These are phyloP conservation scores for Seriola quinqueradiata DNA, from an alignment of 2,113 vertebrate genomes.

Conservation along the genomic window DNA sequence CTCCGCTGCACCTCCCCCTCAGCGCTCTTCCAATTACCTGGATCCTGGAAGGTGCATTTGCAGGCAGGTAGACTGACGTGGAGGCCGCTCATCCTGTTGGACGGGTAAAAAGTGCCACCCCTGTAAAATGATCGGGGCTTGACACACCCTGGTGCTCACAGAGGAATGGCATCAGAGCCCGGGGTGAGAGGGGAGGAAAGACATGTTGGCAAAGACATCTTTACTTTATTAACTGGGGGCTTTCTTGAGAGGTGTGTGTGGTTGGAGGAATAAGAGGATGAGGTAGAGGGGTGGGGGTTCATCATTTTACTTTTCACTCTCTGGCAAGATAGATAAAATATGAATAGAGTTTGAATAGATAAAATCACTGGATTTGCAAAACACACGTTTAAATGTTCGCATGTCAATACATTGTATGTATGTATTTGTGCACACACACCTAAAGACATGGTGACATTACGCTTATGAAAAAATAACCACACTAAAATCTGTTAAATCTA, in stretches of 20 bases:
- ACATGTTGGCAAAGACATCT: constrained; percentile 20
- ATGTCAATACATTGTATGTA: neutral
- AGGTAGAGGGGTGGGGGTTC: neutral
- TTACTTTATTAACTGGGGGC: constrained; percentile 19
- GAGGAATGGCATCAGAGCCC: constrained; percentile 41
- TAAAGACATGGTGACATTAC: too few relatives aligned
- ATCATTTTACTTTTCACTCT: neutral
- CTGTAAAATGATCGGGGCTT: constrained; percentile 59
- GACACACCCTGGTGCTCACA: constrained; percentile 71
- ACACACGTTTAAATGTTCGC: neutral
- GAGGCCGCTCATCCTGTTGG: constrained; percentile 62
- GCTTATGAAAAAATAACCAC: neutral
- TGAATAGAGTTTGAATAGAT: neutral
- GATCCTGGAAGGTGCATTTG: constrained; percentile 29
- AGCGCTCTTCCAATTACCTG: constrained; percentile 53
- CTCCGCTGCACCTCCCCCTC: constrained; percentile 43
- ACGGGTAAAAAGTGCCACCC: constrained; percentile 64
- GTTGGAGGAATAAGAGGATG: neutral
- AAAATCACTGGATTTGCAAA: neutral
- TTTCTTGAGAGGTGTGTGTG: constrained; percentile 7
- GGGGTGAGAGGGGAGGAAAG: constrained; percentile 28
- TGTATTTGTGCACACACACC: neutral
- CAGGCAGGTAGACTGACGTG: constrained; percentile 36
- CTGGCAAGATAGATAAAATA: neutral
- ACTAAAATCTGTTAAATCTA: too few relatives aligned